Evolutionary conservation across 2,113 vertebrate genomes (phyloP), one percentile per base, ranked within the genome.

Genomic region (Sander vitreus): DNA sequence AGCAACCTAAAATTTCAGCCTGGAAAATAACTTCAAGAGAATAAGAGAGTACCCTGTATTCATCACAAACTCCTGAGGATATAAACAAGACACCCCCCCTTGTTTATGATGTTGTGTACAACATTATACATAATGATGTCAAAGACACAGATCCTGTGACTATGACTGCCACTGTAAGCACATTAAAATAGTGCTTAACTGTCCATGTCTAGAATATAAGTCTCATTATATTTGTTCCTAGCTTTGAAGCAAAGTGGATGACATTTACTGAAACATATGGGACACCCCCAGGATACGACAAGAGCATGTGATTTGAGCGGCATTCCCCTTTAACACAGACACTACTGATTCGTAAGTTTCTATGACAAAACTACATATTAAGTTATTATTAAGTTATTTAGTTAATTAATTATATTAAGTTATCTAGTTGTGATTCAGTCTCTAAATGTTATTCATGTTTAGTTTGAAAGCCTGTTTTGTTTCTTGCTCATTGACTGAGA

Each of bases 301-400:
- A 1, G 50, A 53, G 51, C 72, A 63, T 80, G 86, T 83, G 86
- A 88, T 69, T 25, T 76, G 8, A 69, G 36, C n/a, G 48, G 76
- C 48, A 80, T 80, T 63, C 45, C 47, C 58, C 76, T 83, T 76
- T 72, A 69, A 84, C 69, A 62, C 45, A 70, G 67, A 71, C 14
- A 3, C 1, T 9, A 19, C 68, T 58, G 14, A 63, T 51, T 23
- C 8, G 8, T 11, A 9, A 13, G 16, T 45, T 4, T 63, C n/a
- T 15, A 14, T 21, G 23, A 33, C 23, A 66, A 14, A 12, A 39
- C 2, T 9, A 36, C 18, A 69, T 1, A 16, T 21, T 23, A 18
- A 47, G 1, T 4, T 7, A 36, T 7, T 19, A 11, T 12, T 36
- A n/a, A n/a, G n/a, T n/a, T n/a, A n/a, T n/a, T n/a, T n/a, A n/a